Evolutionary conservation across 2,113 vertebrate species (phyloP).

Genomic region (Rana temporaria): DNA sequence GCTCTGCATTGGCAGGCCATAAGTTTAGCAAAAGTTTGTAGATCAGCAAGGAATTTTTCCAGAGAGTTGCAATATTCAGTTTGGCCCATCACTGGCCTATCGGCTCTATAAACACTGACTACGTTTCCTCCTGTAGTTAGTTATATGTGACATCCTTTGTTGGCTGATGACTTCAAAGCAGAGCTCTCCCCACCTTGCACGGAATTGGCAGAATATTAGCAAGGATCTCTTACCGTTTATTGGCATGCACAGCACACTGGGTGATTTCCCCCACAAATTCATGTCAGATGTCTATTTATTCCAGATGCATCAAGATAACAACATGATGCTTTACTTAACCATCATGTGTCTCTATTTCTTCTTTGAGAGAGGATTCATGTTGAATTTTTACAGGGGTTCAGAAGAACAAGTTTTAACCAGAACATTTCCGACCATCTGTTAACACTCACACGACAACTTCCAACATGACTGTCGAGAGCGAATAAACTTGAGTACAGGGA

Average conservation of each 20-base stretch:
- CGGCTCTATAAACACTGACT: no score
- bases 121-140: not conserved
- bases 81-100: no score
- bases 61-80: no score
- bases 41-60: no score
- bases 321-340: slow-evolving; percentile 16
- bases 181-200: not conserved
- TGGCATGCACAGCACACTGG: not conserved
- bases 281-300: slow-evolving; percentile 11
- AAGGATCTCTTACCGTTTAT: not conserved
- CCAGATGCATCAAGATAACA: slow-evolving; percentile 42
- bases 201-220: not conserved
- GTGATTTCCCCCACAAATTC: not conserved
- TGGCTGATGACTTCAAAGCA: not conserved
- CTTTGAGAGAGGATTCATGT: slow-evolving; percentile 30
- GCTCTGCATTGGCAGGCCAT: no score
- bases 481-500: slow-evolving; percentile 42
- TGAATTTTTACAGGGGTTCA: slow-evolving; percentile 22
- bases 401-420: slow-evolving; percentile 52
- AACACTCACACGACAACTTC: slow-evolving; percentile 47
- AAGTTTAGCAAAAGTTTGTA: no score
- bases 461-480: slow-evolving; percentile 47
- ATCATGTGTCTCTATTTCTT: slow-evolving; percentile 27
- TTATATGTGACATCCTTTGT: not conserved
- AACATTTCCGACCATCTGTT: slow-evolving; percentile 56